Evolutionary conservation across 2,888 invertebrate species (phyloP), one percentile per base, ranked within the genome.

Genomic region (Toxonevra muliebris): DNA sequence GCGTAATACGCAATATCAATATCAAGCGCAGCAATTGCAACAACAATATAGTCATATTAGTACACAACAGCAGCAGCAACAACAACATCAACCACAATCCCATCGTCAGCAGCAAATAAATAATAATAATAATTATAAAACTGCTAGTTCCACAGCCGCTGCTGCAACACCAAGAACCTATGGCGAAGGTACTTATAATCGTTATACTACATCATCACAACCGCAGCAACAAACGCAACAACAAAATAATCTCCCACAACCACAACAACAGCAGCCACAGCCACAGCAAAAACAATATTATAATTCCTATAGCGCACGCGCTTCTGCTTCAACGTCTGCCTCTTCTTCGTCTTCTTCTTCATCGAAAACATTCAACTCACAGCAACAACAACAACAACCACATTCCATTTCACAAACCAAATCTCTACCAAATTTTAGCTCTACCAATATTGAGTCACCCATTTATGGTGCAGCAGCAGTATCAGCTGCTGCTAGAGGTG

Each of bases 151-250:
- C 41, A 70, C 73, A 59, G 70, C 74, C 64, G 58, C 60, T 68
- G 70, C 75, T 69, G 71, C 67, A 61, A 68, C 61, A 69, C 69
- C 64, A 71, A 73, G 80, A 68, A 80, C 80, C 15, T 82, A 81
- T 74, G 85, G 83, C 40, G 86, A 85, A 72, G 80, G 80, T 50
- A 78, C 77, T 43, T 86, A 86, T 61, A 76, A 73, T 53, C 79
- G 75, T 69, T 69, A 80, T 73, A 70, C 78, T 69, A 58, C 74
- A 50, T 66, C 65, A 65, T 63, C 69, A 40, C 5, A 50, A 19
- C 45, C 54, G 60, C 43, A 68, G 53, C 69, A 69, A 55, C 68
- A 74, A 65, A 63, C 55, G 53, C 60, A 66, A 78, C 59, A 69
- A 68, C 45, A 71, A 69, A 71, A n/a, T 50, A 70, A 70, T 62